phyloP scores from a whole-genome alignment of 2,113 vertebrate species.

The Setophaga petechia region DNA sequence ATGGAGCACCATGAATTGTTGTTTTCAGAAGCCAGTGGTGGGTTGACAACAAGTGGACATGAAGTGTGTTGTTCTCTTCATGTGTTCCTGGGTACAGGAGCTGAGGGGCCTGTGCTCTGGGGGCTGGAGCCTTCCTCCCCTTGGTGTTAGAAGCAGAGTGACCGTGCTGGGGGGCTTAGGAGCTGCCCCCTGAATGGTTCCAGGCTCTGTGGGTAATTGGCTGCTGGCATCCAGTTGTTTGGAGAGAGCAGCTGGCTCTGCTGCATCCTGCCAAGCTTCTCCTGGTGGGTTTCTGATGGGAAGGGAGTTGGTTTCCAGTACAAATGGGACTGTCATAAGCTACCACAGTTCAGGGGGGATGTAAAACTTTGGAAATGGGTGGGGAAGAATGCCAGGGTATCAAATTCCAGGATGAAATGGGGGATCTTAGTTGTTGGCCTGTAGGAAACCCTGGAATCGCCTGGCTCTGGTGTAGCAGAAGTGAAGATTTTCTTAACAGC shows the following conservation, averaged over 20 bases:
- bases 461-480: neutral
- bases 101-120: neutral
- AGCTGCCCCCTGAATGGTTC: neutral
- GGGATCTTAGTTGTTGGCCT: neutral
- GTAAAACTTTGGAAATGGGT: neutral
- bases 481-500: neutral
- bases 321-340: neutral
- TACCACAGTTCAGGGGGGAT: neutral
- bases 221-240: neutral
- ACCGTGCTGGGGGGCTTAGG: fast-evolving
- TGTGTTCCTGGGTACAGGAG: neutral
- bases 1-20: neutral
- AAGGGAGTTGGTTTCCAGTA: neutral
- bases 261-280: neutral
- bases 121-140: neutral
- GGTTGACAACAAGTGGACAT: neutral
- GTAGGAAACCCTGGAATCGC: neutral
- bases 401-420: neutral
- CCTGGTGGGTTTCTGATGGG: neutral
- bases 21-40: neutral
- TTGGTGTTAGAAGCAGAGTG: neutral
- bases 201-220: neutral
- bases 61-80: neutral
- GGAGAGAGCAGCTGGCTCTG: neutral
- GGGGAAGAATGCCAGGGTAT: neutral